Percentiles rank a stretch among this genome's conserved stretches.
These are phyloP conservation scores for Scaptomyza pallida DNA, from an alignment of 1,140 invertebrate species.

Conservation along the genomic window DNA sequence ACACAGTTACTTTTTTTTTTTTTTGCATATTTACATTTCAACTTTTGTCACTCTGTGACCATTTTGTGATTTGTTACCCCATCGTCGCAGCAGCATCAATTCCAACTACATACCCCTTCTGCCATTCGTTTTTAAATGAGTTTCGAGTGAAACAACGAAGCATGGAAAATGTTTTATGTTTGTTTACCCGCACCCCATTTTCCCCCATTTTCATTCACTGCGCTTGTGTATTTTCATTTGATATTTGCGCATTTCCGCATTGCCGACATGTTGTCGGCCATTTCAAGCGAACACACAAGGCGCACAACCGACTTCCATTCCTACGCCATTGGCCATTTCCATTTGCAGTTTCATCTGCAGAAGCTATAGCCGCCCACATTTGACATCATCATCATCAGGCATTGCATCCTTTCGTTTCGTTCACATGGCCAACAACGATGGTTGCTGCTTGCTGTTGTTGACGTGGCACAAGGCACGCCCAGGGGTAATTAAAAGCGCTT, in stretches of 20 bases:
- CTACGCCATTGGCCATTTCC: neutral
- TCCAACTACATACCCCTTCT: neutral
- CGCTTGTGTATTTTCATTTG: slow-evolving; percentile 70
- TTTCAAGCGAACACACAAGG: slow-evolving; percentile 52
- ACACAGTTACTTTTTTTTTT: neutral
- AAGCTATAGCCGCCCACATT: slow-evolving; percentile 8
- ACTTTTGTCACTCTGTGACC: slow-evolving; percentile 39
- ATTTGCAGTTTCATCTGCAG: slow-evolving; percentile 18
- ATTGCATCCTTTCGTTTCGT: neutral
- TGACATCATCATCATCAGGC: slow-evolving; percentile 22
- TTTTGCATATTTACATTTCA: slow-evolving; percentile 52
- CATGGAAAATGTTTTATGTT: slow-evolving; percentile 73
- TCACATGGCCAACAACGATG: neutral
- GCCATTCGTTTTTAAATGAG: slow-evolving; percentile 63
- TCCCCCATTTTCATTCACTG: slow-evolving; percentile 6
- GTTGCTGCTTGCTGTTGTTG: slow-evolving; percentile 11
- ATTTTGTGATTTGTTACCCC: slow-evolving; percentile 47
- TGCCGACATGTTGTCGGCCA: slow-evolving; percentile 77
- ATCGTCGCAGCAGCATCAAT: slow-evolving; percentile 14
- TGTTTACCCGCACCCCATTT: slow-evolving; percentile 50
- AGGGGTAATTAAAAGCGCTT: slow-evolving; percentile 72
- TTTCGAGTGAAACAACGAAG: slow-evolving; percentile 58
- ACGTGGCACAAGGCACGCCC: slow-evolving; percentile 42
- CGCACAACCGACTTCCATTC: neutral
- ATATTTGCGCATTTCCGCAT: slow-evolving; percentile 76